phyloP scores from a whole-genome alignment of 2,888 invertebrate species.

The Amphipoea lucens region DNA sequence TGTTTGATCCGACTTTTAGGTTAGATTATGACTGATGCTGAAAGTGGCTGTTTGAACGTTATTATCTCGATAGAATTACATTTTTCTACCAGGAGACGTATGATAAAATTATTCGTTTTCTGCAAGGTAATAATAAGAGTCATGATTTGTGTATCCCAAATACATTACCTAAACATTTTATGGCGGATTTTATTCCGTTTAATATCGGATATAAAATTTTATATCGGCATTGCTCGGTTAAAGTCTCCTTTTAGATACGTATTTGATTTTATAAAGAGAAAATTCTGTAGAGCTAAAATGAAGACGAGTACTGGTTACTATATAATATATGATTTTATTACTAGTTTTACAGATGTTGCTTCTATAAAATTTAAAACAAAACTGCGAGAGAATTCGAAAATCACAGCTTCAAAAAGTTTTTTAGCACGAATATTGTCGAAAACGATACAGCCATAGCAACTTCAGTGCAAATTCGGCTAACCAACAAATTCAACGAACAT shows the following conservation, averaged over 20 bases:
- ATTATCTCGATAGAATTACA: neutral
- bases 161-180: constrained; percentile 52
- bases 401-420: neutral
- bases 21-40: neutral
- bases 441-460: neutral
- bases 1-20: neutral
- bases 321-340: neutral
- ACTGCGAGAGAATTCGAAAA: neutral
- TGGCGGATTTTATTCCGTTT: constrained; percentile 42
- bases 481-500: constrained; percentile 11
- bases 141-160: constrained; percentile 30
- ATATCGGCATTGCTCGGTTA: constrained; percentile 38
- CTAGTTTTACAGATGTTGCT: neutral
- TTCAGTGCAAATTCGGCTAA: neutral
- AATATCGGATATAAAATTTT: constrained; percentile 55
- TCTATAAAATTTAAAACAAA: neutral
- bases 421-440: neutral
- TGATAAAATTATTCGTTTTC: neutral
- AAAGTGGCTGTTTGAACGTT: neutral
- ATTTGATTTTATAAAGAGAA: constrained; percentile 1
- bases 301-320: neutral
- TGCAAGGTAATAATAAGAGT: neutral
- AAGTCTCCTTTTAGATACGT: constrained; percentile 7
- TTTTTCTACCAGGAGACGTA: neutral
- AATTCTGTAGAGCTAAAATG: neutral